A percentile compares a stretch with the other conserved stretches of the same genome.
These are phyloP conservation scores for Eurosta solidaginis DNA, from an alignment of 1,140 invertebrate genomes.

Conservation along the genomic window DNA sequence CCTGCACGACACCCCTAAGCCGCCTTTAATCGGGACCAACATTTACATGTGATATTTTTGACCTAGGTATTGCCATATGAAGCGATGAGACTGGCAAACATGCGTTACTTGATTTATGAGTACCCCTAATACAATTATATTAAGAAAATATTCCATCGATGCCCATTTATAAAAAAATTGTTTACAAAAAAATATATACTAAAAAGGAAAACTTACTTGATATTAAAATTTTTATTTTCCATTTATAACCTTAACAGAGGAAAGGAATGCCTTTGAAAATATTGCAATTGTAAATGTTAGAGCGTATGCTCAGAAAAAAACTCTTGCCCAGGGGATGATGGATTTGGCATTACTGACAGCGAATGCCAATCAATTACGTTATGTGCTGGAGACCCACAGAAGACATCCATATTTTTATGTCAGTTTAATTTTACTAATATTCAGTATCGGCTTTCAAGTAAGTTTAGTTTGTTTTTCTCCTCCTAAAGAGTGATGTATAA, in stretches of 20 bases:
- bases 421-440: conserved; percentile 75
- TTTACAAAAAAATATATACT: no score
- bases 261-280: background rate
- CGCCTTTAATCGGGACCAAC: no score
- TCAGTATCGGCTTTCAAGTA: conserved; percentile 81
- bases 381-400: conserved; percentile 73
- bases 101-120: no score
- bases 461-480: conserved; percentile 36
- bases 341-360: conserved; percentile 80
- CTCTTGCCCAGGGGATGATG: conserved; percentile 89
- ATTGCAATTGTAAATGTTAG: conserved; percentile 73
- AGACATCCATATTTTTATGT: conserved; percentile 77
- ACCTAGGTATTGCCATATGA: no score
- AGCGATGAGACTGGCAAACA: no score
- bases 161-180: no score
- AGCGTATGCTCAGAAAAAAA: conserved; percentile 90
- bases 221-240: background rate
- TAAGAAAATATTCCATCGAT: no score
- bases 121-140: no score
- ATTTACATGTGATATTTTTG: no score
- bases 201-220: no score
- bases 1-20: no score
- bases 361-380: conserved; percentile 86
- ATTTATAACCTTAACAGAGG: background rate
- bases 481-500: no score